Evolutionary conservation across 2,797 vertebrate genomes (phyloP).

Genomic region (Phalloptychus januarius): DNA sequence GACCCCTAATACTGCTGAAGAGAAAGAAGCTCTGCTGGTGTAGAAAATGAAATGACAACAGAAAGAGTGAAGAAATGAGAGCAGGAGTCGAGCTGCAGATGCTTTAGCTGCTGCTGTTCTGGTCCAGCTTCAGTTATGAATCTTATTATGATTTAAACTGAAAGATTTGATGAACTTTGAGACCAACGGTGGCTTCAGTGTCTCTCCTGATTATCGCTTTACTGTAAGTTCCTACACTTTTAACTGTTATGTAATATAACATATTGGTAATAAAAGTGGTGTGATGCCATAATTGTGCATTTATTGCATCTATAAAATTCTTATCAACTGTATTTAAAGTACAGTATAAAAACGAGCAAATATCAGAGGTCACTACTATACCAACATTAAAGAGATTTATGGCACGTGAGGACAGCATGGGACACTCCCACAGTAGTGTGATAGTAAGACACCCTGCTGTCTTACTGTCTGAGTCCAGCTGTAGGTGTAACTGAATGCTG

Average conservation of each 20-base stretch:
- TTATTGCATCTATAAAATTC: background rate
- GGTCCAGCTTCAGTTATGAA: background rate
- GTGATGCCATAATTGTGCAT: background rate
- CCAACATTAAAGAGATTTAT: background rate
- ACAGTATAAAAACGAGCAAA: background rate
- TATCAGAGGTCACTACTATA: background rate
- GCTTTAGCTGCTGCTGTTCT: background rate
- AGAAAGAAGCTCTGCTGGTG: background rate
- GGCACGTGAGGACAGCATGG: background rate
- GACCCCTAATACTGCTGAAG: background rate
- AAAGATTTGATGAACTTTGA: background rate
- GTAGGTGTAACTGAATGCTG: conserved; percentile 18
- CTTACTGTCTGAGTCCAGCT: background rate
- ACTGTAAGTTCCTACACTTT: background rate
- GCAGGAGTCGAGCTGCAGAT: background rate
- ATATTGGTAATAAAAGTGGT: background rate
- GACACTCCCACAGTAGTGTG: background rate
- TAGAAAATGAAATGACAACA: too few species aligned
- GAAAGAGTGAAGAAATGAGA: too few species aligned
- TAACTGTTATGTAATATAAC: background rate
- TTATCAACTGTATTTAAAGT: background rate
- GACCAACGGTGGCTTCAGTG: background rate
- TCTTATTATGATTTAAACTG: too few species aligned
- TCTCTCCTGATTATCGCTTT: background rate
- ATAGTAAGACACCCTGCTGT: too few species aligned